Base-by-base conservation (phyloP, 1,140 invertebrate species). In the Procambarus virginalis region DNA sequence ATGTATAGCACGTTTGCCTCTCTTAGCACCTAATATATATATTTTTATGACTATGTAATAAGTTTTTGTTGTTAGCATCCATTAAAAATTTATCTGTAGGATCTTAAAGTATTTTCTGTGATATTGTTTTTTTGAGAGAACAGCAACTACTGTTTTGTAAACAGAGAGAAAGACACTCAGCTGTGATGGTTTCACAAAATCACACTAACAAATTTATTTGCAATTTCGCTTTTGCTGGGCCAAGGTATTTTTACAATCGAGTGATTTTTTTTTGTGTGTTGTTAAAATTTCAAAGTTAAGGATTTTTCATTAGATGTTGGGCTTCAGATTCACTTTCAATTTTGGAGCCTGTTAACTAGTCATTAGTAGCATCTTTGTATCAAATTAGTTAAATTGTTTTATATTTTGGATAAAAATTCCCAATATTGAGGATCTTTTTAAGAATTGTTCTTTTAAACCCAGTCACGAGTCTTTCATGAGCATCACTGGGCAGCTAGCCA, bases 101-200 rank as follows among this genome's bases (percentile, higher is more conserved):
- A 70, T 84, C 82, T 84, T 68, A 73, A 84, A 84, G 75, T 84
- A 70, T 84, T 84, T 84, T 84, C 82, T 84, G 82, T 84, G 82
- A 84, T 84, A 84, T 51, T 68, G 55, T 64, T 48, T 51, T 10
- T 75, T 84, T 70, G 82, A 48, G 82, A 55, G 82, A 70, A 17
- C 68, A 73, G 64, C 12, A 17, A 68, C 64, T 17, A 73, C n/a
- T 73, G 68, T 73, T 73, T 73, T 73, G 68, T 73, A 20, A 20
- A 22, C 68, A 81, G 79, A 60, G n/a, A n/a, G 79, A 81, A 34
- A 20, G 17, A 22, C 22, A 20, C 79, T 34, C 49, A 51, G 5
- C 49, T 58, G 10, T 81, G n/a, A 79, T 60, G 79, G 20, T 60
- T 58, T 55, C 79, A 81, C 3, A 58, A 58, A 60, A 5, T 55